Evolutionary conservation across 2,888 invertebrate species (phyloP).

Genomic region (Resseliella maxima): DNA sequence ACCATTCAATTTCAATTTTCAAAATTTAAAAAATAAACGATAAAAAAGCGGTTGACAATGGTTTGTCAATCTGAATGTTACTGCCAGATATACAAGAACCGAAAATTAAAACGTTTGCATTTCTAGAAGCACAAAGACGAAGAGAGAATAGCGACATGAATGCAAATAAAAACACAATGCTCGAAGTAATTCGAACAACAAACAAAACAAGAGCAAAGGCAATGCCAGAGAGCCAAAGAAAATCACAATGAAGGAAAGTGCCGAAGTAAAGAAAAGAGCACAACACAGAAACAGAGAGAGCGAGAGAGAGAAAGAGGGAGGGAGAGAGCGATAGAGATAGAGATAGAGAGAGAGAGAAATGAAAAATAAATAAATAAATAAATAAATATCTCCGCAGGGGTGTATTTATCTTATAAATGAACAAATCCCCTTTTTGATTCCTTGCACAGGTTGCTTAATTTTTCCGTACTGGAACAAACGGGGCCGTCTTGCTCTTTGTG

Average conservation of each 20-base stretch:
- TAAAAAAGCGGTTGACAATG: constrained; percentile 19
- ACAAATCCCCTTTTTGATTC: constrained; percentile 41
- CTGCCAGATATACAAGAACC: neutral
- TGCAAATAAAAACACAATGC: constrained; percentile 48
- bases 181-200: constrained; percentile 41
- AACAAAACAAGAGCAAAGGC: neutral
- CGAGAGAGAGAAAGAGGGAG: neutral
- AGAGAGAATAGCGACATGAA: neutral
- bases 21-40: neutral
- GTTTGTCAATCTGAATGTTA: constrained; percentile 14
- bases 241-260: constrained; percentile 30
- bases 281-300: too few species aligned
- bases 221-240: neutral
- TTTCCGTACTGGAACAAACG: neutral
- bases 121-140: neutral
- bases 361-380: constrained; percentile 32
- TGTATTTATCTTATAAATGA: constrained; percentile 54
- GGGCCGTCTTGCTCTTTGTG: neutral
- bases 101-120: constrained; percentile 1
- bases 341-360: neutral
- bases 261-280: too few species aligned
- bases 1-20: neutral
- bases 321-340: neutral
- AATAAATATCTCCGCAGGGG: constrained; percentile 53
- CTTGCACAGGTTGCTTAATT: constrained; percentile 36